A percentile compares a stretch with the other conserved stretches of the same genome.
Conservation (phyloP, 2,888 invertebrate genomes). For the Drosophila incognita region DNA sequence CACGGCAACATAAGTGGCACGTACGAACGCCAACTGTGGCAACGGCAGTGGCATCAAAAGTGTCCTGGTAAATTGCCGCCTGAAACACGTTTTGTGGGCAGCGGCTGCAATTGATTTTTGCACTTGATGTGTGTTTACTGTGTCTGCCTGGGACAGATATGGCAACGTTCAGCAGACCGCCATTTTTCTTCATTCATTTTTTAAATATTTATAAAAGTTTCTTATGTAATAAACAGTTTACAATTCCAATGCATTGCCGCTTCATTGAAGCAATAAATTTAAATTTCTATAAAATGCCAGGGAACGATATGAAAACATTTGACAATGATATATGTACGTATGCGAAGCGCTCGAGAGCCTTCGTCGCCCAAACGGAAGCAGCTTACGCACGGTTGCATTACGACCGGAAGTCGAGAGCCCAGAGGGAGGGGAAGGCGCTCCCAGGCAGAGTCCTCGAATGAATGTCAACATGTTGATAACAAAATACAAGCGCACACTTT, state of each 20-base stretch:
- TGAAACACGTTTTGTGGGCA: conserved; percentile 70
- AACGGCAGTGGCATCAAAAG: conserved; percentile 47
- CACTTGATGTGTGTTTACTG: conserved; percentile 17
- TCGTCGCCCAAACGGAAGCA: conserved; percentile 62
- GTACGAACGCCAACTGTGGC: conserved; percentile 39
- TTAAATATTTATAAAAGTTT: neutral
- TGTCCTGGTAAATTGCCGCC: conserved; percentile 66
- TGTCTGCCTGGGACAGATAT: conserved; percentile 4
- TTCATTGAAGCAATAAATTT: conserved; percentile 77
- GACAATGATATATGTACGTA: conserved; percentile 73
- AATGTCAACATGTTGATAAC: conserved; percentile 79
- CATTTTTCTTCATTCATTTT: neutral
- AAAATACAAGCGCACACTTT: conserved; percentile 55
- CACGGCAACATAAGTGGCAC: conserved; percentile 67
- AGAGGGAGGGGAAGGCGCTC: conserved; percentile 8
- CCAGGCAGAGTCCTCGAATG: conserved; percentile 32
- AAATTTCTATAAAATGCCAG: conserved; percentile 56
- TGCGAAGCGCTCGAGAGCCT: conserved; percentile 46
- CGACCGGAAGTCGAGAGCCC: conserved; percentile 63
- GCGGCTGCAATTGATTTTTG: conserved; percentile 73
- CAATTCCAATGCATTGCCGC: conserved; percentile 57
- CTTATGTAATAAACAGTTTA: conserved; percentile 50
- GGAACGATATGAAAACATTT: conserved; percentile 61
- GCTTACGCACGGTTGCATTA: conserved; percentile 78
- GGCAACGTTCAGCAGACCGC: conserved; percentile 1